Evolutionary conservation across 1,140 invertebrate species (phyloP).

Genomic region (Hycleus phaleratus): DNA sequence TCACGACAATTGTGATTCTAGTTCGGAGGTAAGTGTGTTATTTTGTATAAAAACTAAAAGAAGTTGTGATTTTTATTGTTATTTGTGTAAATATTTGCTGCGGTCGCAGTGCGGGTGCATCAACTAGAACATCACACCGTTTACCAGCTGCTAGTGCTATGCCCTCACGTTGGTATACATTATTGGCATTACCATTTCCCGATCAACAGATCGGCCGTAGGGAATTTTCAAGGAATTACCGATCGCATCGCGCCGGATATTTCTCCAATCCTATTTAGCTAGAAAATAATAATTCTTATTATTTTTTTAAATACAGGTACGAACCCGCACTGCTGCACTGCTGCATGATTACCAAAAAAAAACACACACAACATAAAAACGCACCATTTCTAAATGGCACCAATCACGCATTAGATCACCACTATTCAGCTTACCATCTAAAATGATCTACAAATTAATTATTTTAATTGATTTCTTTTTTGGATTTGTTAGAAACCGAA

Average conservation of each 20-base stretch:
- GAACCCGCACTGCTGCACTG: slow-evolving; percentile 27
- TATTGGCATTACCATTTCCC: slow-evolving; percentile 82
- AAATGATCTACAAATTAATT: too few species aligned
- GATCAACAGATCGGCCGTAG: slow-evolving; percentile 81
- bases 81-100: background rate
- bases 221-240: slow-evolving; percentile 67
- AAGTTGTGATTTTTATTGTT: background rate
- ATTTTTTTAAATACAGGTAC: slow-evolving; percentile 20
- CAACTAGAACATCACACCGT: slow-evolving; percentile 43
- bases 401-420: too few species aligned
- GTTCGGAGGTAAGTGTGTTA: slow-evolving; percentile 69
- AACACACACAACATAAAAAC: background rate
- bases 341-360: slow-evolving; percentile 7
- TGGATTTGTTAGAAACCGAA: slow-evolving; percentile 54
- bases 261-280: slow-evolving; percentile 61
- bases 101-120: slow-evolving; percentile 40
- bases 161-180: slow-evolving; percentile 78
- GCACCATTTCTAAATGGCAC: background rate
- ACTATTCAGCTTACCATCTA: too few species aligned
- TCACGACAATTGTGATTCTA: slow-evolving; percentile 82
- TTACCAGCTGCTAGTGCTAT: slow-evolving; percentile 46
- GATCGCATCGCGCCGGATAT: slow-evolving; percentile 70
- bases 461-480: too few species aligned
- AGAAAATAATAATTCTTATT: background rate
- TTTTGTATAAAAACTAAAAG: background rate